Percentiles rank a stretch among this genome's conserved stretches.
phyloP scores from a whole-genome alignment of 1,140 invertebrate species.

The Anastatus disparis region DNA sequence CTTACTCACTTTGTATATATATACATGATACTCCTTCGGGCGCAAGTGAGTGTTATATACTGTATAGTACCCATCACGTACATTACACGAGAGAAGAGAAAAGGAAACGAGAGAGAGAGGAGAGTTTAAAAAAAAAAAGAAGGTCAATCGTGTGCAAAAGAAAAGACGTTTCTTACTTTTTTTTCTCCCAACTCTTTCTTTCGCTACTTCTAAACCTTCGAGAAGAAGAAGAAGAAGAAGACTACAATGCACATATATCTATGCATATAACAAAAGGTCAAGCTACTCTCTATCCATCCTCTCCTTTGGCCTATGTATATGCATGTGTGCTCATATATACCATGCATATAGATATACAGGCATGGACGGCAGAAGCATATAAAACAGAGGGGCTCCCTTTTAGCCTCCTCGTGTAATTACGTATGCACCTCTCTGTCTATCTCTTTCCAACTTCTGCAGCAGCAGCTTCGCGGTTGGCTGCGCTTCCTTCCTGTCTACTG shows the following conservation, averaged over 20 bases:
- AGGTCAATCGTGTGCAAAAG: conserved; percentile 37
- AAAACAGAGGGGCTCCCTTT: conserved; percentile 36
- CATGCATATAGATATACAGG: conserved; percentile 22
- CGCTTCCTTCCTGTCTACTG: conserved; percentile 66
- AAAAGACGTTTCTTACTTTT: too few species aligned
- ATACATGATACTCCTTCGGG: too few species aligned
- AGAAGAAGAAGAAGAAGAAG: conserved; percentile 27
- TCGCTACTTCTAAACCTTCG: too few species aligned
- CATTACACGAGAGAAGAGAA: conserved; percentile 12
- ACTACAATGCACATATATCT: neutral
- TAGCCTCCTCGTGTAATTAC: conserved; percentile 42
- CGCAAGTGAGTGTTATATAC: too few species aligned
- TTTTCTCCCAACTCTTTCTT: too few species aligned
- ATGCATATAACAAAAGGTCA: too few species aligned
- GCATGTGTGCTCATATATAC: too few species aligned
- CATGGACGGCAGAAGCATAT: conserved; percentile 38
- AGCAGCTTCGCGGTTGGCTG: conserved; percentile 62
- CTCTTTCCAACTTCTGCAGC: neutral
- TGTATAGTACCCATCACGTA: too few species aligned
- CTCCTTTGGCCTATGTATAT: conserved; percentile 19
- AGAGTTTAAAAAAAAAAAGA: too few species aligned
- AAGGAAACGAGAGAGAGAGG: too few species aligned
- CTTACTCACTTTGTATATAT: conserved; percentile 19
- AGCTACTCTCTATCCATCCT: too few species aligned
- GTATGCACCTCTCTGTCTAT: conserved; percentile 28